Evolutionary conservation across 1,140 invertebrate species (phyloP).

Genomic region (Pollicipes pollicipes): DNA sequence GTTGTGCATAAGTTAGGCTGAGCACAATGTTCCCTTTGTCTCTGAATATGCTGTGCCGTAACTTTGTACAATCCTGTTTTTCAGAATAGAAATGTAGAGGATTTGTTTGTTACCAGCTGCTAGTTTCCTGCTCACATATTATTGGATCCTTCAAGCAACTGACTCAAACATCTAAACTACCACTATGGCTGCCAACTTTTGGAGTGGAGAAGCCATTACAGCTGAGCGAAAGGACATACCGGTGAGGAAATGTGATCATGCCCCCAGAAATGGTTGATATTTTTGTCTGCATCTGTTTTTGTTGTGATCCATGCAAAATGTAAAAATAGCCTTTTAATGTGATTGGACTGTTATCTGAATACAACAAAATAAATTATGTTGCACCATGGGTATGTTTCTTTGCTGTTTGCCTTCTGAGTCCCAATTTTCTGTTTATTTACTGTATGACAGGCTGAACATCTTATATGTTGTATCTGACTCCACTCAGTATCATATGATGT

Average conservation of each 20-base stretch:
- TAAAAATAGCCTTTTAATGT: too few relatives aligned
- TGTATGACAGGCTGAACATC: background rate
- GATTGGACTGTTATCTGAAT: too few relatives aligned
- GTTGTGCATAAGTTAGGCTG: too few relatives aligned
- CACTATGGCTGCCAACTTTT: background rate
- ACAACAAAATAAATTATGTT: background rate
- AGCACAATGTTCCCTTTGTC: too few relatives aligned
- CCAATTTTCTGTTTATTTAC: background rate
- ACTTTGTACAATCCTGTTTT: too few relatives aligned
- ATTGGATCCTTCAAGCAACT: too few relatives aligned
- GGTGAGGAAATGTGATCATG: background rate
- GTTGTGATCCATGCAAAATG: background rate
- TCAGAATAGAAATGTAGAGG: too few relatives aligned
- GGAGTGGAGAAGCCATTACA: background rate
- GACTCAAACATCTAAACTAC: too few relatives aligned
- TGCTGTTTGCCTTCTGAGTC: background rate
- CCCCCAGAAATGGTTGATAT: background rate
- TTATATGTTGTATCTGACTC: background rate
- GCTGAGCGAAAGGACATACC: slow-evolving; percentile 1
- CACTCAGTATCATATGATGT: background rate
- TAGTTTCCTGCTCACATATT: too few relatives aligned
- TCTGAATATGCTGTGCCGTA: too few relatives aligned
- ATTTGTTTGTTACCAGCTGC: too few relatives aligned
- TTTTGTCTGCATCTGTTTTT: background rate
- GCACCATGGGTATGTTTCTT: background rate